Evolutionary conservation across 2,113 vertebrate species (phyloP), one percentile per base, ranked within the genome.

Genomic region (Scartelaos histophorus): DNA sequence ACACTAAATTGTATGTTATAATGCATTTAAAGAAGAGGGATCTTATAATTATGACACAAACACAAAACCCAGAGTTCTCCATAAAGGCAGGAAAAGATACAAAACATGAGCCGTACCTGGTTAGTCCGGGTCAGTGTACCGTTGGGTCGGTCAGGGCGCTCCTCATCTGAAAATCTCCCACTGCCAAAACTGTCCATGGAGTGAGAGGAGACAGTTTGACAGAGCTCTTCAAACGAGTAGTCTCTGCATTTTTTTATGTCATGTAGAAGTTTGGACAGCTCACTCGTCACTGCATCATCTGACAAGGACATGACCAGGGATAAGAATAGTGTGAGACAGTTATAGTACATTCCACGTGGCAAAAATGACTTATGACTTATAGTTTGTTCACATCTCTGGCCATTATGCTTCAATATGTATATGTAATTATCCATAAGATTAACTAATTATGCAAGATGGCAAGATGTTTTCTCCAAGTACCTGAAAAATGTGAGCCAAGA

Each of bases 191-290:
- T 96, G 87, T 98, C 97, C 94, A 97, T 93, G 85, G 95, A 98
- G 90, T 97, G 96, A 22, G 96, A 96, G 87, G 97, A 98, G 82
- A 97, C 94, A 70, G 97, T 97, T 82, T 96, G 96, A 90, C 97
- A 98, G 72, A 97, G 93, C 84, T 98, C 97, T 93, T 98, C 97
- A 68, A 98, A 98, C 74, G 96, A 98, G 89, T 95, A 97, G 85
- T 98, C 97, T 77, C 96, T 95, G 90, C 96, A 98, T 87, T 95
- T 95, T 89, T 98, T 96, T 87, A 98, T 98, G 93, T 98, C 97
- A 80, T 96, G 95, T 86, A 98, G 93, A 81, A 98, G 94, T 86
- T 97, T 97, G 71, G 97, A 98, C 82, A 98, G 93, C 85, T 98
- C 97, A 45, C 95, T 96, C 25, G 96, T 97, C 90, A 97, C 95